Base-by-base conservation (phyloP, 1,140 invertebrate genomes). In the Trichonephila clavata region DNA sequence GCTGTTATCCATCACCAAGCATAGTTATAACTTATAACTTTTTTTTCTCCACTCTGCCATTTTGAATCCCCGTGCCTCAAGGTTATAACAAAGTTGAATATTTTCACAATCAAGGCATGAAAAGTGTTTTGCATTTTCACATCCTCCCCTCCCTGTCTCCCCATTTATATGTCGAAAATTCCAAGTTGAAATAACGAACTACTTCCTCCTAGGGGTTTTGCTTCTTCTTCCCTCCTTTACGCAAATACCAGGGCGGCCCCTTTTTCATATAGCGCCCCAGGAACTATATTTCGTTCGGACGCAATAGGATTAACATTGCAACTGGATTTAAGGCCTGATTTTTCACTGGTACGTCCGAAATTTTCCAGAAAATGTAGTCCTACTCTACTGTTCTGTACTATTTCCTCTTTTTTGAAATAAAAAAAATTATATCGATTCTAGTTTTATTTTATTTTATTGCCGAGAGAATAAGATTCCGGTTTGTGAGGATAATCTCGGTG, bases 251-350 rank as follows among this genome's bases (percentile, higher is more conserved):
- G 63, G 63, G 32, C 71, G 71, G 63, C 32, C 86, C 60, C 84
- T 86, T 84, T 57, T 84, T 57, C 39, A 59, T 84, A 59, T 84
- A 88, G 86, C 63, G 86, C 86, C 63, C 21, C 61, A 71, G 86
- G 86, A 57, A 84, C 81, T 84, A 50, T 84, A 57, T 88, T 71
- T 88, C 86, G 86, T 88, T 63, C 32, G 32, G 71, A 32, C 61
- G 86, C 86, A 88, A 88, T 88, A 88, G 86, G 86, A 88, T 88
- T 88, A 88, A 88, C 86, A 88, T 88, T 21, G 32, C 43, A 88
- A 68, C 63, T 10, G 63, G 63, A 32, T 63, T 88, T 88, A 88
- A 63, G 71, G 21, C 86, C 59, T 88, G 86, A 88, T 88, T 88
- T 88, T 88, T 71, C 84, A 88, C 63, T 88, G 39, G 27, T 71